These are phyloP conservation scores for Archivesica marissinica DNA, from an alignment of 1,140 invertebrate species.

Conservation along the genomic window DNA sequence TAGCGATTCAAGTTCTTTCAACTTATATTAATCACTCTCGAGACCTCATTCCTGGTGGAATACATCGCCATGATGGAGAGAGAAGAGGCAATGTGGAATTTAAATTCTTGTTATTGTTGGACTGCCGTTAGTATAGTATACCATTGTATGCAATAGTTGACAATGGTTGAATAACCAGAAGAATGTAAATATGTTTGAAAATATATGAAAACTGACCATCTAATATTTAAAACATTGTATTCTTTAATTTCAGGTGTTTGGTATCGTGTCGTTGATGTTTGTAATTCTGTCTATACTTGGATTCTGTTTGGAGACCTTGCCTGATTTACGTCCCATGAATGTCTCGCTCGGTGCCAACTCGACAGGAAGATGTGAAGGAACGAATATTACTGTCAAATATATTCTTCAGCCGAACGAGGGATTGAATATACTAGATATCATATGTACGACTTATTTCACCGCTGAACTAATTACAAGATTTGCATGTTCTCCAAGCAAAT, in stretches of 20 bases:
- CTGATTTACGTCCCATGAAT: conserved; percentile 91
- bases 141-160: no score
- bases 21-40: no score
- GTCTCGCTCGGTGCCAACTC: conserved; percentile 86
- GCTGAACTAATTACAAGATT: conserved; percentile 83
- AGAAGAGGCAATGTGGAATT: no score
- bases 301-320: conserved; percentile 96
- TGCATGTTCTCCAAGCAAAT: conserved; percentile 82
- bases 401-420: conserved; percentile 68
- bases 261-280: conserved; percentile 94
- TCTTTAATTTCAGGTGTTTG: conserved; percentile 87
- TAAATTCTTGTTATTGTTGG: no score
- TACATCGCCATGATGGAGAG: no score
- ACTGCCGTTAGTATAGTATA: no score
- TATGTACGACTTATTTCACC: conserved; percentile 85
- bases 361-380: conserved; percentile 27
- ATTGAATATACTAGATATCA: conserved; percentile 73
- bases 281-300: conserved; percentile 95
- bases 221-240: no score
- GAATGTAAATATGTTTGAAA: no score
- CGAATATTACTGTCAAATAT: conserved; percentile 40
- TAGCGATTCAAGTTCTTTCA: no score
- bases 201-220: no score
- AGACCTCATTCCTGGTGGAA: no score
- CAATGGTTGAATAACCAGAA: no score